Base-by-base conservation (phyloP, 2,888 invertebrate species). In the Conops quadrifasciatus region DNA sequence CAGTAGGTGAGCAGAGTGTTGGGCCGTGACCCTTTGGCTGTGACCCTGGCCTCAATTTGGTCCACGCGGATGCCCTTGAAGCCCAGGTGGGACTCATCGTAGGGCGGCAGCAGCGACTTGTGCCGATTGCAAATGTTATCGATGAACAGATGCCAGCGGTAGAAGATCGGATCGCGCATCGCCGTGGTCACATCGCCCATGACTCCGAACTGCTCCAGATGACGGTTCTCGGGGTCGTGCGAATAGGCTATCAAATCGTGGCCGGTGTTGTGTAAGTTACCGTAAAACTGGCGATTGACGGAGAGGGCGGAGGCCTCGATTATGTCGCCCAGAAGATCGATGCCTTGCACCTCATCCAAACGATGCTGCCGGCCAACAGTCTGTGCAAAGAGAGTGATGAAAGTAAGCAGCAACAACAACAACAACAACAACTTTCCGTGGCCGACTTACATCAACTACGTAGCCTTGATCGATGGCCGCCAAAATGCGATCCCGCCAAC, bases 91-190 rank as follows among this genome's bases (percentile, higher is more conserved):
- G 84, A 80, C 1, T 77, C 78, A 0, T 81, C 86, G 79, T 92
- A 92, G 13, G 88, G 84, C 0, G 89, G 87, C 56, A 92, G 79
- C 3, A 88, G 88, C 5, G 87, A 84, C 83, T 95, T 94, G 84
- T 90, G 90, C 76, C 89, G 89, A 76, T 91, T 90, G 88, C 93
- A 94, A 45, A 93, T 84, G 74, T 90, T 89, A 77, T 94, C 93
- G 63, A 94, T 88, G 82, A 89, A 93, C 0, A 91, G 90, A 80
- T 95, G 95, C 93, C 92, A 94, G 80, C 94, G 90, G 87, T 93
- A 95, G 88, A 95, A 95, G 74, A 93, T 87, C 0, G 95, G 94
- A 84, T 95, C 95, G 64, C 94, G 88, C 93, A 95, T 94, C 0
- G 94, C 93, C 0, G 94, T 94, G 0, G 93, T 90, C 5, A 92